A percentile compares a stretch with the other conserved stretches of the same genome.
Evolutionary conservation across 2,113 vertebrate genomes (phyloP).

Genomic region (Leuciscus idus): DNA sequence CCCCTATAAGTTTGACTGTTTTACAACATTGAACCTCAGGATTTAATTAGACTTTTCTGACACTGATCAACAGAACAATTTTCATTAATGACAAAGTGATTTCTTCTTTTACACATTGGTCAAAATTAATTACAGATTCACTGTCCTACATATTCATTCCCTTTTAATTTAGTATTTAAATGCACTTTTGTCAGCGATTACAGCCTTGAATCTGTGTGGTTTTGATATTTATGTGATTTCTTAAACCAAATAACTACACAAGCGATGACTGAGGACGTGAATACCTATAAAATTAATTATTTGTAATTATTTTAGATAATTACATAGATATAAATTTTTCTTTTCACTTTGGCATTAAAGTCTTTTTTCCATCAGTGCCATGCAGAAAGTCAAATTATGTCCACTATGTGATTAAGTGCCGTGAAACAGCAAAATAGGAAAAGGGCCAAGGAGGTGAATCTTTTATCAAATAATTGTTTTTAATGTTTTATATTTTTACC

Average conservation of each 20-base stretch:
- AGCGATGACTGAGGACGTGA: not conserved
- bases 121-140: not conserved
- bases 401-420: not conserved
- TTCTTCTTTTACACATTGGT: not conserved
- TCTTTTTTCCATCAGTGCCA: not conserved
- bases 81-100: not conserved
- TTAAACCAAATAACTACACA: not conserved
- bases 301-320: not conserved
- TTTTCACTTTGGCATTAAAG: not conserved
- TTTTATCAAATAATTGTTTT: too few species aligned
- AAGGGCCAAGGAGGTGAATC: too few species aligned
- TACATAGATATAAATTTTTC: not conserved
- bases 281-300: not conserved
- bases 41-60: not conserved
- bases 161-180: not conserved
- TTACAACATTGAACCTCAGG: not conserved
- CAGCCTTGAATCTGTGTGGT: constrained; percentile 8
- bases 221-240: not conserved
- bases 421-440: too few species aligned
- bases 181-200: not conserved
- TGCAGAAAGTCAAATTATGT: not conserved
- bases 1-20: not conserved
- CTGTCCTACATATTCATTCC: not conserved
- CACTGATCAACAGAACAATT: not conserved
- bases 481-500: not conserved